These are phyloP conservation scores for Cololabis saira DNA, from an alignment of 2,113 vertebrate species.

Conservation along the genomic window DNA sequence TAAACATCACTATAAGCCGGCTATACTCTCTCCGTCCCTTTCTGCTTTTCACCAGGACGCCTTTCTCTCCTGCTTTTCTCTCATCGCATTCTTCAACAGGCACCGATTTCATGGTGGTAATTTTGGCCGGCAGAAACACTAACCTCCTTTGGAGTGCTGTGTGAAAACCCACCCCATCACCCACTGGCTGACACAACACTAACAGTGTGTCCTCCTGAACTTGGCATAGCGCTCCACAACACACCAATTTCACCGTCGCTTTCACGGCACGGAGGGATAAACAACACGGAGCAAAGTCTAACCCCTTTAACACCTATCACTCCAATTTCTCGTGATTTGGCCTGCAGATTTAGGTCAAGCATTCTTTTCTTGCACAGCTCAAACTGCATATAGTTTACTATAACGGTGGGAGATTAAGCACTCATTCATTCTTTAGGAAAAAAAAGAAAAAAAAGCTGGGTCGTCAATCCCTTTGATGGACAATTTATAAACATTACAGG, in stretches of 20 bases:
- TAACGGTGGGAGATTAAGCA: conserved; percentile 1
- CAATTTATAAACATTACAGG: too few relatives aligned
- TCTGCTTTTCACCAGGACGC: conserved; percentile 42
- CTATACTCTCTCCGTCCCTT: conserved; percentile 51
- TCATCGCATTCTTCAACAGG: conserved; percentile 57
- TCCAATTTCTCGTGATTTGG: conserved; percentile 32
- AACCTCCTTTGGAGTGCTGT: conserved; percentile 67
- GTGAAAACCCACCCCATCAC: conserved; percentile 70
- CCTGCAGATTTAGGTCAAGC: conserved; percentile 32
- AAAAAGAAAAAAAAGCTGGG: too few relatives aligned
- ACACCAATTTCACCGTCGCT: conserved; percentile 57
- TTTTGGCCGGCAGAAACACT: conserved; percentile 71
- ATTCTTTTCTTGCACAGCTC: conserved; percentile 4
- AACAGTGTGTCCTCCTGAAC: conserved; percentile 68
- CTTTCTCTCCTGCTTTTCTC: conserved; percentile 56
- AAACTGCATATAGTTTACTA: conserved; percentile 16
- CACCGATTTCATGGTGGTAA: conserved; percentile 78
- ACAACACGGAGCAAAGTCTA: conserved; percentile 44
- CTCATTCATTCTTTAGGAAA: conserved; percentile 2
- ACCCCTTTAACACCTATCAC: conserved; percentile 29
- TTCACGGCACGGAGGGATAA: conserved; percentile 22
- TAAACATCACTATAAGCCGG: conserved; percentile 46
- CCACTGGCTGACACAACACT: conserved; percentile 67
- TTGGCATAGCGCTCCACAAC: conserved; percentile 60
- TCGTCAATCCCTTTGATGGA: neutral